Conservation (phyloP, 2,797 vertebrate species). For the Scolopax bukidnonensis region DNA sequence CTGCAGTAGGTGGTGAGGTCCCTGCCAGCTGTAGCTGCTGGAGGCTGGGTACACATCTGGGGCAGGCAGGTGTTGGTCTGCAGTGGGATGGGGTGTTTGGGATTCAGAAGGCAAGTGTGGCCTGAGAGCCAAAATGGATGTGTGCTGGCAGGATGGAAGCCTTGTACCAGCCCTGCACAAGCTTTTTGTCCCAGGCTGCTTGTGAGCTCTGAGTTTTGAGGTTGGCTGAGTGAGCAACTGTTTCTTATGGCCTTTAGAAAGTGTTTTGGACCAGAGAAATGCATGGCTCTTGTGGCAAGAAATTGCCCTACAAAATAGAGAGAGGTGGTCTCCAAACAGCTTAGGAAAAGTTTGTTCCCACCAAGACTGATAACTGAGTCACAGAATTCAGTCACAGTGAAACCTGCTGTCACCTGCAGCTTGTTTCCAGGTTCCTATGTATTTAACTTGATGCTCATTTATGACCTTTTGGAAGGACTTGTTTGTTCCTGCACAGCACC, state of each 20-base stretch:
- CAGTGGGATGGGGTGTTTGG: background rate
- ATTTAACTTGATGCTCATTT: background rate
- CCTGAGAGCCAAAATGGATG: background rate
- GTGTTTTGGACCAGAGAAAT: background rate
- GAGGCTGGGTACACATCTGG: rapidly evolving
- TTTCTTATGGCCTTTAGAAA: background rate
- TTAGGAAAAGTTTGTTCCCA: background rate
- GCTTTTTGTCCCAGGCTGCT: background rate
- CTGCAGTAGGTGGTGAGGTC: rapidly evolving
- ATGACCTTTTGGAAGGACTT: background rate
- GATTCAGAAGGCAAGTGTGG: background rate
- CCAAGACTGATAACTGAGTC: too few species aligned
- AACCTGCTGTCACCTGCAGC: background rate
- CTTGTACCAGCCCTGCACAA: background rate
- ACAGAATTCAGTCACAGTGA: background rate
- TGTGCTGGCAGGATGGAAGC: too few species aligned
- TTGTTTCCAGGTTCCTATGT: background rate
- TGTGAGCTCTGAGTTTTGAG: background rate
- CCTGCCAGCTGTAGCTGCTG: background rate
- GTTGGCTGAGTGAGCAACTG: background rate
- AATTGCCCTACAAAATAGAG: background rate
- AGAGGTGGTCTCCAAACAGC: background rate
- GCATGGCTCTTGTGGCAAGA: rapidly evolving
- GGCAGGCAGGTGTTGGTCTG: background rate
- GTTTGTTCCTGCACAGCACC: background rate